Evolutionary conservation across 2,888 invertebrate genomes (phyloP), one percentile per base, ranked within the genome.

Genomic region (Eristalinus sepulchralis): DNA sequence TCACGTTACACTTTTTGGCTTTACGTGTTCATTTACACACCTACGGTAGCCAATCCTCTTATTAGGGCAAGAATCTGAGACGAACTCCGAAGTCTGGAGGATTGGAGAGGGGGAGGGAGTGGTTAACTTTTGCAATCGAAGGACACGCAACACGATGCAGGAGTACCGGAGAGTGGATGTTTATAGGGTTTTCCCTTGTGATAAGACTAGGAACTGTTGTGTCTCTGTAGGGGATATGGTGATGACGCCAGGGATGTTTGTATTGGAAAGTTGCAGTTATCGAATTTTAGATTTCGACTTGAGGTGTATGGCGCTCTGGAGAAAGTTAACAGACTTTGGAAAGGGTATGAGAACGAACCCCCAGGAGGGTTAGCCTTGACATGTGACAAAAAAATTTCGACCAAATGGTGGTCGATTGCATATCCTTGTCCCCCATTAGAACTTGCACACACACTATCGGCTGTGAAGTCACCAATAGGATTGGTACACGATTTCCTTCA

Each of bases 1-100:
- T 77, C 22, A n/a, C 63, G 72, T 59, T 63, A 67, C 72, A 8
- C 47, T 79, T 72, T 75, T 80, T 60, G 75, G 66, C 70, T 75
- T 75, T 84, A 67, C 80, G 80, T 79, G 79, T 84, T 84, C 80
- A 80, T 84, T 80, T 84, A 84, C 80, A 84, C 83, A 75, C 79
- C 80, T 66, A 20, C 66, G 79, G 79, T 75, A 66, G 73, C 70
- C 75, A 75, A 83, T 84, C 83, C 83, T 71, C 70, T 84, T 84
- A 84, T 84, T 80, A 75, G 70, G 73, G 55, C 17, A 62, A 63
- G 59, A 62, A 71, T 79, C 39, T 24, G 47, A 79, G 79, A 83
- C 73, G 71, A 66, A 75, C 66, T 79, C 75, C 70, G 62, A 60
- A 76, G 80, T 11, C 34, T n/a, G n/a, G n/a, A 4, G 53, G 34